These are phyloP conservation scores for Pygmarrhopalites habei DNA, from an alignment of 1,140 invertebrate genomes.

Conservation along the genomic window DNA sequence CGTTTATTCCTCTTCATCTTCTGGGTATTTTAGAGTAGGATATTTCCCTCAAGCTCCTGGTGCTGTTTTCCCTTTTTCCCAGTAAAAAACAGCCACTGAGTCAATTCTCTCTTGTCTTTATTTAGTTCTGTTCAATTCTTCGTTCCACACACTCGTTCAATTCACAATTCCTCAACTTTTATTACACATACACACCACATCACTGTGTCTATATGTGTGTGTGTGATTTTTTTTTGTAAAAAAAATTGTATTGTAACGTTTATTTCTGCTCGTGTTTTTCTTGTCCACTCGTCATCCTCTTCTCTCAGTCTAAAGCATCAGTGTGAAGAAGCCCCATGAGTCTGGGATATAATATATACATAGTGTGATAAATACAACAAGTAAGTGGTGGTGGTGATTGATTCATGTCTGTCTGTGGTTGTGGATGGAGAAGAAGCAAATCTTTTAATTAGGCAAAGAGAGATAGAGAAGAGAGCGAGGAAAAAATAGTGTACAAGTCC, in stretches of 20 bases:
- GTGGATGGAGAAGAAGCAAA: not conserved
- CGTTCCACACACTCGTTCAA: not conserved
- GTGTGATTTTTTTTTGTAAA: not conserved
- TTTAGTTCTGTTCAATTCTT: constrained; percentile 13
- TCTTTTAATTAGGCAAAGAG: not conserved
- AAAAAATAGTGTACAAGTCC: too few species aligned
- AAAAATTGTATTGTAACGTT: too few species aligned
- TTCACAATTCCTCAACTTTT: not conserved
- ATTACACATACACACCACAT: not conserved
- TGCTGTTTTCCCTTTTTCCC: constrained; percentile 3
- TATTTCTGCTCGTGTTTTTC: too few species aligned
- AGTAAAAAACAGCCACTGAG: constrained; percentile 8
- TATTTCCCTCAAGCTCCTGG: constrained; percentile 13
- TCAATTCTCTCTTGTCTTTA: constrained; percentile 13
- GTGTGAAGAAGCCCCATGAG: too few species aligned
- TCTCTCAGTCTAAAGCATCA: too few species aligned
- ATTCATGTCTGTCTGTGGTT: not conserved
- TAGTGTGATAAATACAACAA: not conserved
- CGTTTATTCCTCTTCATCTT: too few species aligned
- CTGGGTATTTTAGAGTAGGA: too few species aligned
- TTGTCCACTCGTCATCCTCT: too few species aligned
- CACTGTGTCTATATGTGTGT: not conserved
- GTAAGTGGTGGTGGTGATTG: not conserved
- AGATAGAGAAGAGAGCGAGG: too few species aligned
- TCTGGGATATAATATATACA: too few species aligned